Base-by-base conservation (phyloP, 2,113 vertebrate species). In the Formicarius rufipectus region DNA sequence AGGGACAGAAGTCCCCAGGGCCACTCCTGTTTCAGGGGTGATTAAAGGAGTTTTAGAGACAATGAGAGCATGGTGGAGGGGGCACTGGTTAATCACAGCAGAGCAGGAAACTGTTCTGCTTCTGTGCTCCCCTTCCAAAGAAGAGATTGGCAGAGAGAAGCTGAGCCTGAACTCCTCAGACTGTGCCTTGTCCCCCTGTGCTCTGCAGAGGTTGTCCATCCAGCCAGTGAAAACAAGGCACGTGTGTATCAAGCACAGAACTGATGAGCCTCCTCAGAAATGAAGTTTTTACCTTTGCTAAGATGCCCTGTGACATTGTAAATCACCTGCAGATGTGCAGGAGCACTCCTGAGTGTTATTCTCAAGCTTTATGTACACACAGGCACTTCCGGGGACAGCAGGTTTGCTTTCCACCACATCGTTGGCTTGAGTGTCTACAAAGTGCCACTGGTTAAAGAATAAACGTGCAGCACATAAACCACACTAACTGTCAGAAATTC, bases 61-160 rank as follows among this genome's bases (percentile, higher is more conserved):
- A 2, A 35, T 45, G 28, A 56, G 59, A 12, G 8, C 0, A 0
- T 37, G 44, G 40, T n/a, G n/a, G n/a, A n/a, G 37, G 23, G 5
- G 18, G 17, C 19, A 14, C 21, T 44, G 28, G n/a, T 45, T 53
- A 25, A 52, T 69, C 49, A 39, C 37, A 24, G 19, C 37, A 12
- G 5, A 69, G 14, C 20, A 28, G 3, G 31, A 42, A 6, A 35
- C 47, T 67, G 24, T 37, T 37, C 42, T 72, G 30, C 10, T 82
- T 77, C 45, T 47, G 21, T 31, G 45, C 45, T 89, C 2, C 3
- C 40, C 72, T 44, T 59, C 49, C 18, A 18, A 55, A 73, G 13
- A 35, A n/a, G n/a, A 10, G 35, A 6, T 20, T 62, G 53, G 42
- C 40, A 63, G n/a, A n/a, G n/a, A n/a, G n/a, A n/a, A 56, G 42